These are phyloP conservation scores for Hylia prasina DNA, from an alignment of 2,113 vertebrate genomes.

Conservation along the genomic window DNA sequence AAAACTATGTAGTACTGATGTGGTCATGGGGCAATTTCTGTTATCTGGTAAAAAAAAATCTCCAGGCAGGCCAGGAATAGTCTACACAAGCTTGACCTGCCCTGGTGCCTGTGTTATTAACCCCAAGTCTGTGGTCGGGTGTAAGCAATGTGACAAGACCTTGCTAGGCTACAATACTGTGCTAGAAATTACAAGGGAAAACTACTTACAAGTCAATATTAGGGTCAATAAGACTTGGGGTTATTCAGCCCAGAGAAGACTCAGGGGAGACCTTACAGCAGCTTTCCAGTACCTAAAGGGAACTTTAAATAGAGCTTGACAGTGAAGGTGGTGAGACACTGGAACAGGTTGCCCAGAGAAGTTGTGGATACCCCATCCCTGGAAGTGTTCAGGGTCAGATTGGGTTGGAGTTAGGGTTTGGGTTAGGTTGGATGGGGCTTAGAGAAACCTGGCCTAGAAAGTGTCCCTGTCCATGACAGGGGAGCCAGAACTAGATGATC, in stretches of 20 bases:
- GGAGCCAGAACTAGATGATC: background rate
- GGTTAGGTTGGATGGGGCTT: background rate
- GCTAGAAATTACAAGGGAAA: background rate
- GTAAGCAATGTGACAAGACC: background rate
- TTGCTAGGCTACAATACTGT: background rate
- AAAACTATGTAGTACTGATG: background rate
- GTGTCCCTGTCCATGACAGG: background rate
- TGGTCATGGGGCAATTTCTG: background rate
- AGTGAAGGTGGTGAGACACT: background rate
- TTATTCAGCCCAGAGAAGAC: background rate
- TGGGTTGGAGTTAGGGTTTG: accelerated
- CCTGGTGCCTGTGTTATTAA: background rate
- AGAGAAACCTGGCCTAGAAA: background rate
- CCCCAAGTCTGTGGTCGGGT: background rate
- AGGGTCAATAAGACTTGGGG: background rate
- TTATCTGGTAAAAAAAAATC: background rate
- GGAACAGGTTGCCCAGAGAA: background rate
- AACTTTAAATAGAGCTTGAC: background rate
- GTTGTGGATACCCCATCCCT: background rate
- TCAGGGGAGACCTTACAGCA: background rate
- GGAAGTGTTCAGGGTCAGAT: background rate
- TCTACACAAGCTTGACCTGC: background rate
- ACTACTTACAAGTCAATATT: background rate
- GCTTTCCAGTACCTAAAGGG: background rate
- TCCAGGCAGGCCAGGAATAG: background rate